phyloP scores from a whole-genome alignment of 2,113 vertebrate genomes.

The Martes martes region DNA sequence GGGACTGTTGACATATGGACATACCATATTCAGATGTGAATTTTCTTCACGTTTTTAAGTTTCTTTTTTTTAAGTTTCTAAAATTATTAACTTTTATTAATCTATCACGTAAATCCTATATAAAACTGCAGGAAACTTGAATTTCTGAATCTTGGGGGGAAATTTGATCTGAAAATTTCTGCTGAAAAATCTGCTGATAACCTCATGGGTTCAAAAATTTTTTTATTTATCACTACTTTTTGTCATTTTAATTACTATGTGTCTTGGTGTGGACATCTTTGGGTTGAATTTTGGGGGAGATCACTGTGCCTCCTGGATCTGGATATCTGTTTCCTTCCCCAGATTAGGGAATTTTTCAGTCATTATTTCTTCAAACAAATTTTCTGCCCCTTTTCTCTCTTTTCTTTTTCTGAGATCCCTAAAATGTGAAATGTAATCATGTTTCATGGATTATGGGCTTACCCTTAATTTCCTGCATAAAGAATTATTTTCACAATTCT shows the following conservation, averaged over 20 bases:
- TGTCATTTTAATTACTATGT: not conserved
- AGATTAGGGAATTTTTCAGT: not conserved
- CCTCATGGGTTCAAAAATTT: not conserved
- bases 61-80: not conserved
- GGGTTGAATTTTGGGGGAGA: not conserved
- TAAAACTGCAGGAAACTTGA: not conserved
- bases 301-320: not conserved
- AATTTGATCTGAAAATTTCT: not conserved
- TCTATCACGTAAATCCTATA: not conserved
- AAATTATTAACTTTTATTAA: not conserved
- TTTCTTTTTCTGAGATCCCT: not conserved
- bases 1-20: not conserved
- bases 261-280: not conserved
- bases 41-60: not conserved
- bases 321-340: not conserved
- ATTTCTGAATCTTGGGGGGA: not conserved
- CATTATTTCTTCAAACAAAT: not conserved
- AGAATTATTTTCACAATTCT: not conserved
- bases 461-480: not conserved
- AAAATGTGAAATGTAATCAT: not conserved
- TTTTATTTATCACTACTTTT: not conserved
- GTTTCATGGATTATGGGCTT: not conserved
- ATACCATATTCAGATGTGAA: not conserved
- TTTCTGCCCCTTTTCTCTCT: not conserved
- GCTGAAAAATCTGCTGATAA: not conserved